Conservation (phyloP, 1,140 invertebrate species). For the Coptotermes formosanus region DNA sequence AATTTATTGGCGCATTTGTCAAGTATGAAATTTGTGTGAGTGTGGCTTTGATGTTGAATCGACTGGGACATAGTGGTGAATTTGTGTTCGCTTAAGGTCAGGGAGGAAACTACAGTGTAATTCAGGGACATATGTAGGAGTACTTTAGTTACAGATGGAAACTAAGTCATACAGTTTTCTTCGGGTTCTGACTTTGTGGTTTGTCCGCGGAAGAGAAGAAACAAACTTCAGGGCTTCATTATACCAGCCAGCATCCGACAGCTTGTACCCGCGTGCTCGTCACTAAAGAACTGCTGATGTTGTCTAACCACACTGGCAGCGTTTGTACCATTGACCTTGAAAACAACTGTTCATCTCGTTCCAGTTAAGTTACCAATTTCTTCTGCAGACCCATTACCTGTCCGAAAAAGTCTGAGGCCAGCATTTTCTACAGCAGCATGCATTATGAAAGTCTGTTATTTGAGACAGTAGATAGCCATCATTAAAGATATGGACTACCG, state of each 20-base stretch:
- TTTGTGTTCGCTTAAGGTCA: too few relatives aligned
- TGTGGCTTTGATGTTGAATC: too few relatives aligned
- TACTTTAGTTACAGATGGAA: too few relatives aligned
- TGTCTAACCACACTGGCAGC: neutral
- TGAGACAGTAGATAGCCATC: neutral
- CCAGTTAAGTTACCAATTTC: neutral
- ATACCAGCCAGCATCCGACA: neutral
- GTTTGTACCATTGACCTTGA: neutral
- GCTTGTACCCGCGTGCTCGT: neutral
- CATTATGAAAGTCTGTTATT: neutral
- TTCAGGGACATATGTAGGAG: too few relatives aligned
- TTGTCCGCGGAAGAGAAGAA: neutral
- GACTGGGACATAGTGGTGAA: too few relatives aligned
- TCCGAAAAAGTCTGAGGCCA: neutral
- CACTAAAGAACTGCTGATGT: neutral
- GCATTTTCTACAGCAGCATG: neutral
- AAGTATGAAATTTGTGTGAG: too few relatives aligned
- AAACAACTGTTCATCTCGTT: neutral
- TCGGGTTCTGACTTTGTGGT: neutral
- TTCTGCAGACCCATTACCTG: neutral
- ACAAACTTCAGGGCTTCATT: neutral
- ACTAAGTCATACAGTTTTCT: too few relatives aligned
- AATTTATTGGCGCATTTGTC: too few relatives aligned
- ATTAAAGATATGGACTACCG: neutral
- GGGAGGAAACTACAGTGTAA: too few relatives aligned